phyloP scores from a whole-genome alignment of 2,113 vertebrate genomes.

The Elaphurus davidianus region DNA sequence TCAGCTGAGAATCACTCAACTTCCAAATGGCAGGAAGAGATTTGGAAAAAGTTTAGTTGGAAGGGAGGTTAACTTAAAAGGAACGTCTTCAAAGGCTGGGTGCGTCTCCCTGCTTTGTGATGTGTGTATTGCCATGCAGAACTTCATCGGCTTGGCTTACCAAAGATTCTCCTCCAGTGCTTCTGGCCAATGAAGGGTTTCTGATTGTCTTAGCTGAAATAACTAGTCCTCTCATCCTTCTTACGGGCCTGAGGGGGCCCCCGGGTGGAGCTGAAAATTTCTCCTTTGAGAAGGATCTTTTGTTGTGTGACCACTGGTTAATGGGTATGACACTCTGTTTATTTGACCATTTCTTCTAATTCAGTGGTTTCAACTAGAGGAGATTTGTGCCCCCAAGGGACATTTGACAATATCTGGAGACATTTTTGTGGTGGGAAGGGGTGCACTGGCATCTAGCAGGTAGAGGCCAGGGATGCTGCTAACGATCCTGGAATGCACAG shows the following conservation, averaged over 20 bases:
- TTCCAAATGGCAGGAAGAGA: constrained; percentile 69
- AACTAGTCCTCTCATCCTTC: background rate
- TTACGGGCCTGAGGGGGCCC: background rate
- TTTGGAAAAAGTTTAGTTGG: constrained; percentile 61
- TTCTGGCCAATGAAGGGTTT: constrained; percentile 27
- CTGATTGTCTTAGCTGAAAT: constrained; percentile 16
- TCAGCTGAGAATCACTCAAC: constrained; percentile 81
- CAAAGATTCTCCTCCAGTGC: background rate
- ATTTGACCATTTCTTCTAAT: constrained; percentile 46
- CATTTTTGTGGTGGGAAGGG: background rate
- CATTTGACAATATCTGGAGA: constrained; percentile 38
- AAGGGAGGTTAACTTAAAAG: constrained; percentile 72
- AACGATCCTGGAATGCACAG: background rate
- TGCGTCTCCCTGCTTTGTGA: background rate
- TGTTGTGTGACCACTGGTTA: constrained; percentile 46
- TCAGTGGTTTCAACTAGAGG: constrained; percentile 33
- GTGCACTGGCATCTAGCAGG: background rate
- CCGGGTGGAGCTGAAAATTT: background rate
- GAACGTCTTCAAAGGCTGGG: constrained; percentile 61
- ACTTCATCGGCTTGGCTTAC: background rate
- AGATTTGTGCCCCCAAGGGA: background rate
- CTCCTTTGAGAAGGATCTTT: constrained; percentile 42
- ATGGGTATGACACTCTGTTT: constrained; percentile 49
- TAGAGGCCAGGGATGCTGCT: background rate
- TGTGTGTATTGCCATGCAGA: background rate